phyloP scores from a whole-genome alignment of 2,888 invertebrate genomes.

The Clusia tigrina region DNA sequence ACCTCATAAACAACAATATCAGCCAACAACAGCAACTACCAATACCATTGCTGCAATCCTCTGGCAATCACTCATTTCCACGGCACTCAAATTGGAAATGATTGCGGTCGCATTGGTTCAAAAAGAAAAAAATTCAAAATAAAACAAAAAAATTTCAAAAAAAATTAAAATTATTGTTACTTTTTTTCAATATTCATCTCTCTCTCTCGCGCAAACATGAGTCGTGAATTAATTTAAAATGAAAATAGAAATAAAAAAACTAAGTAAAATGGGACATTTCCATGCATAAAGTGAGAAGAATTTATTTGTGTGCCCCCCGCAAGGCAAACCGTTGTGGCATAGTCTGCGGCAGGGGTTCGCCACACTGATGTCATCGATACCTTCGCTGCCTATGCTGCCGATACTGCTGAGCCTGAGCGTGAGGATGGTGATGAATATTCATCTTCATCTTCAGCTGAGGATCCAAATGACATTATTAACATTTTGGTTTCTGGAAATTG shows the following conservation, averaged over 20 bases:
- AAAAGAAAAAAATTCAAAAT: too few species aligned
- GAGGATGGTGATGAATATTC: neutral
- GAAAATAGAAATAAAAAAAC: conserved; percentile 55
- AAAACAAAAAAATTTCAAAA: too few species aligned
- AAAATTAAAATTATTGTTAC: too few species aligned
- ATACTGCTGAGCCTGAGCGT: neutral
- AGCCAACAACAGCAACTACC: neutral
- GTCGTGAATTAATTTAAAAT: conserved; percentile 55
- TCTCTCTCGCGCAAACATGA: conserved; percentile 33
- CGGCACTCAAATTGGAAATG: conserved; percentile 57
- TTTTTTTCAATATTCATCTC: too few species aligned
- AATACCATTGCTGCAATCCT: too few species aligned
- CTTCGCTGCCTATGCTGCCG: neutral
- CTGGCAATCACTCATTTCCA: conserved; percentile 51
- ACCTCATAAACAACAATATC: too few species aligned
- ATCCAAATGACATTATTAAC: neutral
- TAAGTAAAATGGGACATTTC: conserved; percentile 56
- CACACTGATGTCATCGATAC: neutral
- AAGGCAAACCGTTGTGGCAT: neutral
- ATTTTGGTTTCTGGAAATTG: conserved; percentile 42
- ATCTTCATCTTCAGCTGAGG: too few species aligned
- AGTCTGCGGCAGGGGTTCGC: neutral
- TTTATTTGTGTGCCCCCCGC: too few species aligned
- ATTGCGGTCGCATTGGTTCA: conserved; percentile 47
- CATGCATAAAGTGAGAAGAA: conserved; percentile 27